These are phyloP conservation scores for Gryllus bimaculatus DNA, from an alignment of 1,140 invertebrate genomes.

Conservation along the genomic window DNA sequence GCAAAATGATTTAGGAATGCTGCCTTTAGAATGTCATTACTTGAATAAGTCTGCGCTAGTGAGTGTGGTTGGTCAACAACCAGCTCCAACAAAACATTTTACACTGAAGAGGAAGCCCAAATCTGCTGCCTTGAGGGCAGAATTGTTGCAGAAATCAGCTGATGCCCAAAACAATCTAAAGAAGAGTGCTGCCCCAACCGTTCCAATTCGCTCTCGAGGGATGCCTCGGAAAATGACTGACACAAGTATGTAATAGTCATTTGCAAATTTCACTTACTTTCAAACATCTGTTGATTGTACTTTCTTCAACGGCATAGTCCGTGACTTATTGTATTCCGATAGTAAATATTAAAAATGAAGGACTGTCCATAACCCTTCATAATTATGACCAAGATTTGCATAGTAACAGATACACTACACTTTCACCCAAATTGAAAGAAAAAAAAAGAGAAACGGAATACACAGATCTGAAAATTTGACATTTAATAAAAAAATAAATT, in stretches of 20 bases:
- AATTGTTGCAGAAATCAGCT: conserved; percentile 81
- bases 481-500: no score
- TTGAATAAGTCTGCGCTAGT: conserved; percentile 86
- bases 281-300: no score
- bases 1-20: conserved; percentile 73
- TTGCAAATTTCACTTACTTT: no score
- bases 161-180: conserved; percentile 84
- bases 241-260: conserved; percentile 52
- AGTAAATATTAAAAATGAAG: no score
- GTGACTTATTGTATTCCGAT: no score
- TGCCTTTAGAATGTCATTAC: conserved; percentile 93
- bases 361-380: no score
- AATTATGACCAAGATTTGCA: no score
- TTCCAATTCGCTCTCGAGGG: conserved; percentile 82
- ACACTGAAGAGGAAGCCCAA: conserved; percentile 91
- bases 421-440: no score
- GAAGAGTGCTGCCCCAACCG: conserved; percentile 76
- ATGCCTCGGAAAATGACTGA: conserved; percentile 96
- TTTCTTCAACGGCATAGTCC: no score
- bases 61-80: conserved; percentile 63
- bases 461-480: no score
- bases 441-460: no score
- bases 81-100: conserved; percentile 71
- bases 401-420: no score
- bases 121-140: conserved; percentile 78